phyloP scores from a whole-genome alignment of 2,797 vertebrate species.

The Sebastes trivittatus region DNA sequence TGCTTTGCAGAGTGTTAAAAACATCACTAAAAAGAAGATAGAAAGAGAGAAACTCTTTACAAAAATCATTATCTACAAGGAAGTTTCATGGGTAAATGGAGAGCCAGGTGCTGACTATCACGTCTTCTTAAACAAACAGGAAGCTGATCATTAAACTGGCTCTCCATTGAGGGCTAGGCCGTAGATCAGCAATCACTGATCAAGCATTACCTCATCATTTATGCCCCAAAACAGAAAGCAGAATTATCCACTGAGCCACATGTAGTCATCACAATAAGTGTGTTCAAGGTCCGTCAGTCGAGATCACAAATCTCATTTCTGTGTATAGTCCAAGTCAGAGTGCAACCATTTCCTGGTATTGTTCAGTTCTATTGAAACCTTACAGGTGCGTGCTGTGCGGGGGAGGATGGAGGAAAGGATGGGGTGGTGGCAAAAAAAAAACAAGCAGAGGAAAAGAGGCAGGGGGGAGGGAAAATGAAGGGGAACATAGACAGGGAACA shows the following conservation, averaged over 20 bases:
- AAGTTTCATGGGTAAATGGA: neutral
- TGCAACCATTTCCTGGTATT: slow-evolving; percentile 78
- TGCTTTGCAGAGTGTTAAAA: neutral
- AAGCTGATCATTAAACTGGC: slow-evolving; percentile 32
- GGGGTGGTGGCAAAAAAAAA: neutral
- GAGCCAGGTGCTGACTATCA: neutral
- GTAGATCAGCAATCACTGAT: slow-evolving; percentile 1
- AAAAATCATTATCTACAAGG: neutral
- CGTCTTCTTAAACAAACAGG: neutral
- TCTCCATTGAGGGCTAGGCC: neutral
- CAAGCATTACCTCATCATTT: slow-evolving; percentile 29
- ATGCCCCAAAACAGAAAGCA: slow-evolving; percentile 3
- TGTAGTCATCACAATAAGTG: neutral
- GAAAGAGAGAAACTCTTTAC: neutral
- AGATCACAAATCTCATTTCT: slow-evolving; percentile 15
- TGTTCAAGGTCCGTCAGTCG: slow-evolving; percentile 3
- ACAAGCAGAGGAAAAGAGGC: slow-evolving; percentile 29
- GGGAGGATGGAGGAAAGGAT: slow-evolving; percentile 11
- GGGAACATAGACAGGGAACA: neutral
- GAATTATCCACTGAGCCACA: neutral
- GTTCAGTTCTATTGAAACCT: slow-evolving; percentile 54
- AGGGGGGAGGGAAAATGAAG: neutral
- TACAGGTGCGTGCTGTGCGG: slow-evolving; percentile 67
- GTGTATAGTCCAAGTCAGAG: slow-evolving; percentile 13
- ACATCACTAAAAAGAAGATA: neutral